A percentile compares a stretch with the other conserved stretches of the same genome.
phyloP scores from a whole-genome alignment of 2,113 vertebrate genomes.

The Nesospiza acunhae region DNA sequence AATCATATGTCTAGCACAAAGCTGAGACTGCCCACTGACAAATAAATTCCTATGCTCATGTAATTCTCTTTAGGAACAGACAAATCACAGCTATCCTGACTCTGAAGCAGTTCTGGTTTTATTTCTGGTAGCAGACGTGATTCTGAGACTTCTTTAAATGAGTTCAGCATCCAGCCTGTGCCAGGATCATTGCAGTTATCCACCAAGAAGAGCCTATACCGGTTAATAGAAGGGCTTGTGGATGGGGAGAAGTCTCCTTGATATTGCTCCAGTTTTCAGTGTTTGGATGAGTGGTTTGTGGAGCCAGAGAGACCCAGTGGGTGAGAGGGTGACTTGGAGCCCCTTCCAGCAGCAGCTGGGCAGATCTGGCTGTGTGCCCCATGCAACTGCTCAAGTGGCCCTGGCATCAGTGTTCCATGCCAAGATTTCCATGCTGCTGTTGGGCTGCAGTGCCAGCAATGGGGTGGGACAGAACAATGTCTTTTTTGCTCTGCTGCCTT shows the following conservation, averaged over 20 bases:
- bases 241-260: background rate
- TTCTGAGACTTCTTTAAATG: background rate
- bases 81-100: background rate
- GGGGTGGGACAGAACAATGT: background rate
- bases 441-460: background rate
- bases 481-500: slow-evolving; percentile 11
- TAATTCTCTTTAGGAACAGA: background rate
- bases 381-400: background rate
- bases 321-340: background rate
- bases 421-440: background rate
- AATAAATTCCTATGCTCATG: background rate
- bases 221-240: background rate
- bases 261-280: background rate
- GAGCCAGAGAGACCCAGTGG: background rate
- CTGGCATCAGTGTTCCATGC: background rate
- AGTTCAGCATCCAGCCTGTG: background rate
- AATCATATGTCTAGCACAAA: slow-evolving; percentile 15
- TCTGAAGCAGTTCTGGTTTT: background rate
- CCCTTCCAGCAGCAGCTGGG: slow-evolving; percentile 34
- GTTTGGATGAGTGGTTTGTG: background rate
- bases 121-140: background rate
- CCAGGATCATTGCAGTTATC: background rate
- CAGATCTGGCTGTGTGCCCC: background rate
- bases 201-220: background rate
- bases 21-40: slow-evolving; percentile 34